phyloP scores from a whole-genome alignment of 2,888 invertebrate species.

The Sturmia bella region DNA sequence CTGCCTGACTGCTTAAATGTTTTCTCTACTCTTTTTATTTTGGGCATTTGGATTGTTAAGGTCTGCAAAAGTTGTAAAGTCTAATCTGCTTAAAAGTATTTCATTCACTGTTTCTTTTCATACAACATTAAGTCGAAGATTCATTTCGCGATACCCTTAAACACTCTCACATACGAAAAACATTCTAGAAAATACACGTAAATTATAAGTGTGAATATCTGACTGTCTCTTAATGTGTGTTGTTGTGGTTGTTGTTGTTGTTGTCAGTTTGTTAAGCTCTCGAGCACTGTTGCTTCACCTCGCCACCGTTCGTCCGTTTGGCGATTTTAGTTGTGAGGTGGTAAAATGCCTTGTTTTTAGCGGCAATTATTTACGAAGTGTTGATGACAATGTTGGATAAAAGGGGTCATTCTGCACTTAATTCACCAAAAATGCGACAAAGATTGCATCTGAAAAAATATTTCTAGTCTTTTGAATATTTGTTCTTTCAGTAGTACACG shows the following conservation, averaged over 20 bases:
- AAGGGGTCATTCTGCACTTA: constrained; percentile 71
- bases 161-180: constrained; percentile 66
- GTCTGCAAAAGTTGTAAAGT: constrained; percentile 57
- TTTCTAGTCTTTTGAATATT: no score
- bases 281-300: constrained; percentile 22
- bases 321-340: constrained; percentile 63
- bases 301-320: constrained; percentile 46
- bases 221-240: constrained; percentile 13
- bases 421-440: constrained; percentile 71
- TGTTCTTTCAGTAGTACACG: neutral
- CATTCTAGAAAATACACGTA: constrained; percentile 67
- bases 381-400: constrained; percentile 70
- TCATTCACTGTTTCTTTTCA: constrained; percentile 68
- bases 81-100: constrained; percentile 70
- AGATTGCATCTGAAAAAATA: constrained; percentile 63
- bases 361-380: constrained; percentile 70
- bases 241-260: constrained; percentile 1
- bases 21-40: constrained; percentile 3
- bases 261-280: constrained; percentile 4
- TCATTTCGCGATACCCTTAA: constrained; percentile 64
- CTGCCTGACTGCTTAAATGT: constrained; percentile 37
- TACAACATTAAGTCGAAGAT: constrained; percentile 66
- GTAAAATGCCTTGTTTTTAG: constrained; percentile 69
- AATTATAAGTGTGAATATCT: constrained; percentile 69
- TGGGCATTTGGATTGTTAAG: constrained; percentile 11